Conservation (phyloP, 2,888 invertebrate genomes). For the Polymixis lichenea region DNA sequence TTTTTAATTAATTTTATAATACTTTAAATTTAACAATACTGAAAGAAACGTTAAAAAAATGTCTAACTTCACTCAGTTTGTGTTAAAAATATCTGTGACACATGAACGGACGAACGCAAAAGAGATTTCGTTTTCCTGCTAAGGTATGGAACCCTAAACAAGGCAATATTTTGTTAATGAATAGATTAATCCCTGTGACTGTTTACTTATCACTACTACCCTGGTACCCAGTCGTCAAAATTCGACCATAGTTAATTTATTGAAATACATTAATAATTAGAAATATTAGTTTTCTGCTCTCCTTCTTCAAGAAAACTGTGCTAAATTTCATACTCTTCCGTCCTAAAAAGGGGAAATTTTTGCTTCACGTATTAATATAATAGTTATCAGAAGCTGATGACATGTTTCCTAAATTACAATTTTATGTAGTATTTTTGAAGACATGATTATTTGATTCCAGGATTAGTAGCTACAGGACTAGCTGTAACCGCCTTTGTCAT, state of each 20-base stretch:
- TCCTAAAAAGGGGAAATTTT: too few species aligned
- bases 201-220: background rate
- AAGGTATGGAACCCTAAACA: background rate
- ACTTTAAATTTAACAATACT: background rate
- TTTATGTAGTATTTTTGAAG: background rate
- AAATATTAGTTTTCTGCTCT: too few species aligned
- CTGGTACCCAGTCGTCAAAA: background rate
- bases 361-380: too few species aligned
- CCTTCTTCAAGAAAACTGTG: too few species aligned
- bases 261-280: too few species aligned
- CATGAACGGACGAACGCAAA: background rate
- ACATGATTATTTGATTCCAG: conserved; percentile 33
- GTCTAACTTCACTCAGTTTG: background rate
- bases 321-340: too few species aligned
- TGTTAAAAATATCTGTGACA: conserved; percentile 1
- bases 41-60: background rate
- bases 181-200: background rate
- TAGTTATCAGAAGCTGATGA: background rate
- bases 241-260: too few species aligned
- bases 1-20: background rate
- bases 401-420: background rate
- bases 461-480: background rate
- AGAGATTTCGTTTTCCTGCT: background rate
- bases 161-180: conserved; percentile 2
- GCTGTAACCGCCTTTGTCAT: background rate